phyloP scores from a whole-genome alignment of 2,888 invertebrate genomes.

The Melangyna quadrimaculata region DNA sequence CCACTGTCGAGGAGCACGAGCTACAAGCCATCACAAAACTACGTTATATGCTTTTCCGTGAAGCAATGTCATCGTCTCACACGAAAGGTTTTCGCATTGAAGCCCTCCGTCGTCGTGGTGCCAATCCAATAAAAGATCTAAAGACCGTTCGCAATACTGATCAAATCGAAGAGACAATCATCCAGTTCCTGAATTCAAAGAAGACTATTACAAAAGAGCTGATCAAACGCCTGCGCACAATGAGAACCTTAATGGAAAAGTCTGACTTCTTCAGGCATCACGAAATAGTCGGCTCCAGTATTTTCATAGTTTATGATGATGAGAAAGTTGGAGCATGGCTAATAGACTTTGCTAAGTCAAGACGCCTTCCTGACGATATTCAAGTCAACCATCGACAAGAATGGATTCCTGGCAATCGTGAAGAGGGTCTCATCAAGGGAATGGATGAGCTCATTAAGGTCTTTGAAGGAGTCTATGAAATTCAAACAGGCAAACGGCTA shows the following conservation, averaged over 20 bases:
- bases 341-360: constrained; percentile 98
- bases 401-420: constrained; percentile 97
- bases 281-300: constrained; percentile 96
- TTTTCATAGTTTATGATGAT: constrained; percentile 96
- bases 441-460: constrained; percentile 94
- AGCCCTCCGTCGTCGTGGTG: constrained; percentile 93
- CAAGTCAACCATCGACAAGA: constrained; percentile 89
- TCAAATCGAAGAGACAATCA: constrained; percentile 88
- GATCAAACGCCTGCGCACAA: constrained; percentile 87
- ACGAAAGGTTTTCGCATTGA: constrained; percentile 97
- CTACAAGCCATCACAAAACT: constrained; percentile 95
- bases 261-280: constrained; percentile 92
- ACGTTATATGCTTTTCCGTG: constrained; percentile 97
- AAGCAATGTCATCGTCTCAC: constrained; percentile 95
- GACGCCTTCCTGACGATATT: constrained; percentile 86
- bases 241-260: constrained; percentile 89
- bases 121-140: constrained; percentile 91
- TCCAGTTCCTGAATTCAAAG: constrained; percentile 87
- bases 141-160: constrained; percentile 91
- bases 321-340: constrained; percentile 95
- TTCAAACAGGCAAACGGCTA: constrained; percentile 75
- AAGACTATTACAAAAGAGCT: constrained; percentile 86
- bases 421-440: constrained; percentile 96
- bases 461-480: constrained; percentile 81
- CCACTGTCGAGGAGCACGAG: constrained; percentile 91